Evolutionary conservation across 1,140 invertebrate species (phyloP).

Genomic region (Leptinotarsa defecta): DNA sequence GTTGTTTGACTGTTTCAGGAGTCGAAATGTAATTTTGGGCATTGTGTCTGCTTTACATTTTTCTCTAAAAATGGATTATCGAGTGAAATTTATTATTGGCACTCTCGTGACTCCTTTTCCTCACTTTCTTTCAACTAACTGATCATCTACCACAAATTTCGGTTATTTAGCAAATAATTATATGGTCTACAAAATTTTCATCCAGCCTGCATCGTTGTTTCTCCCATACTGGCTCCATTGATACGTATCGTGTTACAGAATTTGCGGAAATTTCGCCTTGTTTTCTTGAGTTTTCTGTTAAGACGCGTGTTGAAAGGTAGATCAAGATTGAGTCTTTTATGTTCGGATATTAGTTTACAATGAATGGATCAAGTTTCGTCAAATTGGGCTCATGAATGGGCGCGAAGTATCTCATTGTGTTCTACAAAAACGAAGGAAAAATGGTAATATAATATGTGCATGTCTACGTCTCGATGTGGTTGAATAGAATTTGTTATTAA

Average conservation of each 20-base stretch:
- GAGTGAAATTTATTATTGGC: no score
- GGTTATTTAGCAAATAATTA: background rate
- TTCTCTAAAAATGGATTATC: no score
- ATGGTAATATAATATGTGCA: background rate
- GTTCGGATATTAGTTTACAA: background rate
- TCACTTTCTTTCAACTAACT: no score
- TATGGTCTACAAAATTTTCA: background rate
- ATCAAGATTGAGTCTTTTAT: slow-evolving; percentile 16
- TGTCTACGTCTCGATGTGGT: background rate
- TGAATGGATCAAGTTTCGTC: slow-evolving; percentile 9
- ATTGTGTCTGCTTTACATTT: no score
- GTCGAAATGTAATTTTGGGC: no score
- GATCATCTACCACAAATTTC: background rate
- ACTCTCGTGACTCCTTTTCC: no score
- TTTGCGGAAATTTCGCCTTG: slow-evolving; percentile 20
- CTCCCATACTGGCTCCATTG: slow-evolving; percentile 12
- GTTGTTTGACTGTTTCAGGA: no score
- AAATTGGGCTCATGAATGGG: slow-evolving; percentile 23
- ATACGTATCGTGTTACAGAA: slow-evolving; percentile 16
- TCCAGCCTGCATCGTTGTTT: background rate
- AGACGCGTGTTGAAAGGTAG: slow-evolving; percentile 19
- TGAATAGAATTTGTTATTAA: no score
- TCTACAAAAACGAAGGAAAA: background rate
- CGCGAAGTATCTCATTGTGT: background rate
- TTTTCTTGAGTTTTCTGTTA: slow-evolving; percentile 18